Percentiles rank a stretch among this genome's conserved stretches.
Conservation (phyloP, 2,113 vertebrate genomes). For the Rattus norvegicus region GRCr8 NC_086023.1:117800001-117800500, state of each 20-base stretch:
- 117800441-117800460: neutral
- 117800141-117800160: neutral
- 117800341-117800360: neutral
- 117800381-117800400: neutral
- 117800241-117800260: neutral
- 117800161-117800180: neutral
- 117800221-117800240: neutral
- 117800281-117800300: neutral
- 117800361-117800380: neutral
- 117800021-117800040: neutral
- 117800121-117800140: neutral
- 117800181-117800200: neutral
- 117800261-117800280: neutral
- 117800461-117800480: neutral
- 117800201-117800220: neutral
- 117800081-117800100: neutral
- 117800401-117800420: neutral
- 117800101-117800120: neutral
- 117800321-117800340: neutral
- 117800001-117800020: neutral
- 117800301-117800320: neutral
- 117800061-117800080: neutral
- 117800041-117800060: neutral
- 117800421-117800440: neutral
- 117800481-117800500: neutral